Evolutionary conservation across 30 jellyfish, hydroid and myxozoan genomes (phyloP).

Genomic region (Aurelia aurita): DNA sequence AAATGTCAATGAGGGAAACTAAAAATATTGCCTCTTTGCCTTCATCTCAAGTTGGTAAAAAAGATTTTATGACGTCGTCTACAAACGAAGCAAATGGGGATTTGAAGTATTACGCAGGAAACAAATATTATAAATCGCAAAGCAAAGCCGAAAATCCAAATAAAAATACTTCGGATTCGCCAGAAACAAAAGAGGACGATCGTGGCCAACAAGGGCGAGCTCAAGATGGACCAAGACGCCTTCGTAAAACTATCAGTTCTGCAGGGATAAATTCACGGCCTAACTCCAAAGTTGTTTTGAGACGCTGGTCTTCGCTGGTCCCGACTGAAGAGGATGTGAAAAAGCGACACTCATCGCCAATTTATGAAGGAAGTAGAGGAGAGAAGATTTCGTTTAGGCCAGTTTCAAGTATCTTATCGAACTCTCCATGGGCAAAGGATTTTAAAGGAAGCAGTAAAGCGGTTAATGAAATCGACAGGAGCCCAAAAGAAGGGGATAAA

Average conservation of each 20-base stretch:
- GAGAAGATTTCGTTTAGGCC: constrained; percentile 67
- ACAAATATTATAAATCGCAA: constrained; percentile 28
- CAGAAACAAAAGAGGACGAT: constrained; percentile 12
- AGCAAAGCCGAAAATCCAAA: constrained; percentile 23
- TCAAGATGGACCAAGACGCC: constrained; percentile 1
- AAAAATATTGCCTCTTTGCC: constrained; percentile 26
- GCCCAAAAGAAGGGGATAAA: background rate
- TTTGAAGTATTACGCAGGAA: constrained; percentile 13
- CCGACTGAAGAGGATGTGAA: constrained; percentile 24
- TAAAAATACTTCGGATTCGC: constrained; percentile 20
- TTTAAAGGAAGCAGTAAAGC: constrained; percentile 24
- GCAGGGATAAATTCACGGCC: constrained; percentile 47
- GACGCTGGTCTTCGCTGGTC: constrained; percentile 60
- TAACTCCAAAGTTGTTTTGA: constrained; percentile 55
- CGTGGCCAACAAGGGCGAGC: background rate
- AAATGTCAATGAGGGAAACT: constrained; percentile 61
- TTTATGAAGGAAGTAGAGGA: constrained; percentile 45
- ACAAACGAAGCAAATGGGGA: background rate
- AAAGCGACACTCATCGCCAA: constrained; percentile 41
- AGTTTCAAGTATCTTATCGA: constrained; percentile 62
- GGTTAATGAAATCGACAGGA: constrained; percentile 19
- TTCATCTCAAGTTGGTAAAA: constrained; percentile 8
- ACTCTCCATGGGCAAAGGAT: constrained; percentile 75
- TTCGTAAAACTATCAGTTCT: constrained; percentile 41
- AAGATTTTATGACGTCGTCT: background rate